Base-by-base conservation (phyloP, 2,113 vertebrate species). In the Tyto alba region DNA sequence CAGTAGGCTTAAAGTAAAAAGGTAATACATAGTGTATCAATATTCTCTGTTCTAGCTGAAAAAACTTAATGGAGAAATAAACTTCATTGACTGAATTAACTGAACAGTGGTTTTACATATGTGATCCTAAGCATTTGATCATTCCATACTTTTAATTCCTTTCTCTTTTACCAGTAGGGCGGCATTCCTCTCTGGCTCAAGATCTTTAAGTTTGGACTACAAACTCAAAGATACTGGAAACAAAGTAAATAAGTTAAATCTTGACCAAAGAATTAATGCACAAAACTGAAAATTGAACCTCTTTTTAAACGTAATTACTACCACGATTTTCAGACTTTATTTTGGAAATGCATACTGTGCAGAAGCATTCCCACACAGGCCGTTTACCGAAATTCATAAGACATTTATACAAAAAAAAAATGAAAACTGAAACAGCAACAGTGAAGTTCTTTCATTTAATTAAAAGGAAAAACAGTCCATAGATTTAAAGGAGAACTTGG, bases 401-500 rank as follows among this genome's bases (percentile, higher is more conserved):
- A 93, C 60, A 67, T 71, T 93, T 89, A 66, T 73, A 92, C 40
- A 86, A 67, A 85, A 68, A 43, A 74, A 73, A 1, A 71, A 43
- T 1, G 18, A 21, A 45, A 83, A 74, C 78, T 43, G 84, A 94
- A 96, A 95, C 89, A 85, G 38, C 67, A 95, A 85, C 47, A 76
- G 66, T 85, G 62, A 95, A 95, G 30, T 92, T 90, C 79, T 80
- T 95, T 95, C 95, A 95, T 97, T 96, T 96, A 95, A 94, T 97
- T 89, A 96, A 93, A 94, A 92, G 79, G 78, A 93, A 90, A 95
- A 94, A 89, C 43, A 94, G 91, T 93, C 87, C 95, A 96, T n/a
- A 71, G 90, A 92, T 93, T 97, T 96, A 95, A 96, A 97, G 95
- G 97, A 97, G 94, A 97, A 97, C 90, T 95, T 95, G 89, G 95